Evolutionary conservation across 2,113 vertebrate species (phyloP).

Genomic region (Gallinago jamesoni): DNA sequence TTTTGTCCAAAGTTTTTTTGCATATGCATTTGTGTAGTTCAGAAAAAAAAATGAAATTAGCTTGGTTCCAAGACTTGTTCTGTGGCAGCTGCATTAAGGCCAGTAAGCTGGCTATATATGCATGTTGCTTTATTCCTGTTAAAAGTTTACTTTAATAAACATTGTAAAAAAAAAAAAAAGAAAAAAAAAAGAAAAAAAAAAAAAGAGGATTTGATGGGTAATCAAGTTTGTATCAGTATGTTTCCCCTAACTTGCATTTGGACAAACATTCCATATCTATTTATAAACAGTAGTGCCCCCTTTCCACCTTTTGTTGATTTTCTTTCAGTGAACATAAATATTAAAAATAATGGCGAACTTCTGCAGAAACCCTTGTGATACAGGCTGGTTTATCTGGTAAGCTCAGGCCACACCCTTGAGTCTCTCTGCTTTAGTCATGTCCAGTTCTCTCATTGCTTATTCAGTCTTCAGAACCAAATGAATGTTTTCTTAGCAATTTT

Average conservation of each 20-base stretch:
- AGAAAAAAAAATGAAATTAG: not conserved
- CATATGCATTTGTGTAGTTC: not conserved
- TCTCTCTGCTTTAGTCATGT: not conserved
- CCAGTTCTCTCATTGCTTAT: not conserved
- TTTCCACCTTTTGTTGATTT: fast-evolving
- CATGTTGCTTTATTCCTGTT: not conserved
- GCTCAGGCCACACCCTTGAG: not conserved
- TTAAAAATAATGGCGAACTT: not conserved
- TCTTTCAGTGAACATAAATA: not conserved
- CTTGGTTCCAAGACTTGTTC: not conserved
- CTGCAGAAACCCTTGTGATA: not conserved
- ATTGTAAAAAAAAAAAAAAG: not conserved
- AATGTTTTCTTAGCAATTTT: not conserved
- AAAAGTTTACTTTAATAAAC: not conserved
- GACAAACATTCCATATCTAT: not conserved
- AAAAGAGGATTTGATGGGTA: not conserved
- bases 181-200: not conserved
- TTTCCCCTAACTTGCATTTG: not conserved
- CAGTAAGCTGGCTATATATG: not conserved
- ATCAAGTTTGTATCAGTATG: not conserved
- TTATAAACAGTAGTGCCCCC: not conserved
- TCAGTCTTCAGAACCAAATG: not conserved
- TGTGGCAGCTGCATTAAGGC: not conserved
- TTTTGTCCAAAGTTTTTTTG: not conserved
- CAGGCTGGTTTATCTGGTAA: not conserved